Evolutionary conservation across 2,113 vertebrate genomes (phyloP), one percentile per base, ranked within the genome.

Genomic region (Paralichthys olivaceus): DNA sequence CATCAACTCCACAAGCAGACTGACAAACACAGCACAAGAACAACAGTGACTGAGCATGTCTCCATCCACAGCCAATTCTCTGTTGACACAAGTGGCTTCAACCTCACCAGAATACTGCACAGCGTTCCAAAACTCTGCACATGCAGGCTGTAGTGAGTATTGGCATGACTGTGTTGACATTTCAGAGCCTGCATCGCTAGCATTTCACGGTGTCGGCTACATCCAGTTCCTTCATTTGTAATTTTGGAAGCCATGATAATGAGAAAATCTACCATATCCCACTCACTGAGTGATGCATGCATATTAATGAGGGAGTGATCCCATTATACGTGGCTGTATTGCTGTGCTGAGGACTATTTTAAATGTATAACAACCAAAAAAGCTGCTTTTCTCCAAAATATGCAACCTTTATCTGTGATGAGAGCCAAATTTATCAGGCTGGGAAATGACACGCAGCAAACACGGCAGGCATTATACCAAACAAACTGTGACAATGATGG

Each of bases 241-340:
- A 72, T 81, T 81, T 83, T 51, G 59, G 63, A 71, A 61, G 43
- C 62, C 47, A 61, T 66, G 56, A 51, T 54, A 83, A 64, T 65
- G 34, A 4, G 66, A 40, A 71, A 82, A 84, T 72, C 25, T 17
- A 51, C 26, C 69, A 23, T 65, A 62, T 76, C 77, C 79, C 62
- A 66, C 72, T 84, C 47, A 34, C n/a, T 58, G 13, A 75, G 54
- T 69, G 72, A 73, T 74, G 77, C 62, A 81, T 83, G 59, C 56
- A 75, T 85, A 72, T 86, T 87, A 71, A 75, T 82, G 72, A 87
- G 58, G 51, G 70, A 79, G 53, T 80, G 87, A 88, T 82, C 83
- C 76, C 55, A 67, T 89, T 87, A 86, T 68, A 75, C 4, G 4
- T 57, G 57, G 66, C n/a, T 0, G 34, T 6, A 47, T 81, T 22